A percentile compares a stretch with the other conserved stretches of the same genome.
These are phyloP conservation scores for Neuroterus valhalla DNA, from an alignment of 1,140 invertebrate genomes.

Conservation along the genomic window DNA sequence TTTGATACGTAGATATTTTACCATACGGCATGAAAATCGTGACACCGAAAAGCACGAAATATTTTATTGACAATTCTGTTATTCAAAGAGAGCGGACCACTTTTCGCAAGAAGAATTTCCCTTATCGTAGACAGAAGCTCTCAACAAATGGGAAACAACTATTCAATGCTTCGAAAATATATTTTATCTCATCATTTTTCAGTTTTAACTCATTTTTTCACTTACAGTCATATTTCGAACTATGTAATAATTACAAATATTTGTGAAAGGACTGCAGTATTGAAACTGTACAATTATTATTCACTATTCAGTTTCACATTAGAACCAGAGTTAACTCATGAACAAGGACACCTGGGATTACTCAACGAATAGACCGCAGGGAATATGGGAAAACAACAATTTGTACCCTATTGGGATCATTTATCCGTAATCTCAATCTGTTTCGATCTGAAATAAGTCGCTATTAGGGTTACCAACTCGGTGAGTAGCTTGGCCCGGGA, in stretches of 20 bases:
- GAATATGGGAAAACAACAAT: constrained; percentile 4
- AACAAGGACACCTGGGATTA: not conserved
- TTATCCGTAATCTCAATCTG: constrained; percentile 23
- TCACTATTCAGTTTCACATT: not conserved
- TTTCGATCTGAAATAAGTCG: not conserved
- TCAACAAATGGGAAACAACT: not conserved
- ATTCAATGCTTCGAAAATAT: too few species aligned
- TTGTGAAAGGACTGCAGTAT: not conserved
- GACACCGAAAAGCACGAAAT: constrained; percentile 43
- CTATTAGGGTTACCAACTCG: too few species aligned
- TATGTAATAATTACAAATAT: not conserved
- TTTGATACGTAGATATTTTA: constrained; percentile 47
- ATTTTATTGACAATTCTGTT: constrained; percentile 14
- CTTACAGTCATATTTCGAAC: not conserved
- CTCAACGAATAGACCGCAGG: not conserved
- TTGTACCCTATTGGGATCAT: constrained; percentile 14
- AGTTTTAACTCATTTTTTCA: too few species aligned
- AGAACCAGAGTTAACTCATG: constrained; percentile 1
- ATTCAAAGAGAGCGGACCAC: constrained; percentile 14
- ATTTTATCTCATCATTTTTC: too few species aligned
- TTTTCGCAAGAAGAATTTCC: not conserved
- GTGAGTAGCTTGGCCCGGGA: too few species aligned
- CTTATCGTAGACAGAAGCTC: not conserved
- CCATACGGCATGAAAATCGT: constrained; percentile 52
- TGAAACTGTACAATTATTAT: constrained; percentile 18